Evolutionary conservation across 2,797 vertebrate genomes (phyloP), one percentile per base, ranked within the genome.

Genomic region (Gymnopithys bicolor): DNA sequence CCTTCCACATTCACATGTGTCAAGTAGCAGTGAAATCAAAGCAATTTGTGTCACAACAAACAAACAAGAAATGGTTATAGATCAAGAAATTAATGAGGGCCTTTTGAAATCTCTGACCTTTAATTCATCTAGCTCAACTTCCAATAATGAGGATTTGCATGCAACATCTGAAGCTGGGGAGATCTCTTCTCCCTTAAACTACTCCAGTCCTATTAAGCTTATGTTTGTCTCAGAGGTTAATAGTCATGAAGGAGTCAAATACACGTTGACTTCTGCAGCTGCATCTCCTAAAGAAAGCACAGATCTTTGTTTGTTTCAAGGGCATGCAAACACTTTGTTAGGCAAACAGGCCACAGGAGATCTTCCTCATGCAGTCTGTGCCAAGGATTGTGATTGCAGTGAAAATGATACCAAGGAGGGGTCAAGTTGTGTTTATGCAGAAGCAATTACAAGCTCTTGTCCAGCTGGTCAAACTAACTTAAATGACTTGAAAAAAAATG

Each of bases 171-270:
- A 94, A 93, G 53, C 64, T 5, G 83, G 43, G 78, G 94, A 95
- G 83, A 94, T 76, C 85, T 77, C 85, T 32, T 74, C 95, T 76
- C 80, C 94, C 81, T 51, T 98, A 66, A 97, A 95, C 84, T 99
- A 99, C 94, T 98, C 96, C 67, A 99, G 99, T 97, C 99, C 99
- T 95, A 98, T 99, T 97, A 99, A 99, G 95, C 98, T 99, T 39
- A 99, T 99, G 99, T 99, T 99, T 98, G 98, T 99, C 88, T 99
- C 99, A 32, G 98, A 98, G 59, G 97, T 99, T 94, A 98, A 97
- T 82, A 98, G 98, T 89, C 97, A 97, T 45, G 98, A 99, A 96
- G 99, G 99, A 87, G 76, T 99, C 69, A 99, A 98, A 97, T 99
- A 99, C 35, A 98, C 98, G 81, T 98, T 99, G 87, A 99, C 99